Conservation (phyloP, 2,888 invertebrate genomes). For the Hypomecis atomaria region DNA sequence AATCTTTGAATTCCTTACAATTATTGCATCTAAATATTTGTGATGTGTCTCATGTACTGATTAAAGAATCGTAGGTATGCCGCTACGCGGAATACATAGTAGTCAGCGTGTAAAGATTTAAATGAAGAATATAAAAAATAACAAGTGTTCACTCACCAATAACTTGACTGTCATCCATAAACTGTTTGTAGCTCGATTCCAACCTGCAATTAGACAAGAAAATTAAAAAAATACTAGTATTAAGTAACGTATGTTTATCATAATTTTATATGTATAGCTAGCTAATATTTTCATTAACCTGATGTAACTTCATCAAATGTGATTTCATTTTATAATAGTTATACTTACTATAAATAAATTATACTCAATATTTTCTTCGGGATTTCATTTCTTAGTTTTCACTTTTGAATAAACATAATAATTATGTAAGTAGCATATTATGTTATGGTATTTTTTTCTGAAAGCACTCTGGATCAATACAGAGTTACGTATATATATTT, state of each 20-base stretch:
- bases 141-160: not conserved
- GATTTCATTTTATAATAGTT: conserved; percentile 2
- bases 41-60: not conserved
- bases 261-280: not conserved
- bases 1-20: not conserved
- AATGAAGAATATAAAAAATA: not conserved
- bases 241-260: conserved; percentile 5
- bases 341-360: conserved; percentile 7
- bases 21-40: not conserved
- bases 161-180: not conserved
- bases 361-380: not conserved
- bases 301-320: not conserved
- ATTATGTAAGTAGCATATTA: too few species aligned
- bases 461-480: too few species aligned
- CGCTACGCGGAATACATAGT: too few species aligned
- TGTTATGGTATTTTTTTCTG: too few species aligned
- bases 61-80: not conserved
- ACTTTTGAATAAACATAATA: too few species aligned
- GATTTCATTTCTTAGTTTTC: not conserved
- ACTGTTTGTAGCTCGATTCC: not conserved
- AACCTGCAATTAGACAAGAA: not conserved
- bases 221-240: conserved; percentile 9
- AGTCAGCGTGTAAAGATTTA: too few species aligned
- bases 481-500: too few species aligned
- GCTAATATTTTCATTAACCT: not conserved